These are phyloP conservation scores for Orius laevigatus DNA, from an alignment of 1,140 invertebrate species.

Conservation along the genomic window DNA sequence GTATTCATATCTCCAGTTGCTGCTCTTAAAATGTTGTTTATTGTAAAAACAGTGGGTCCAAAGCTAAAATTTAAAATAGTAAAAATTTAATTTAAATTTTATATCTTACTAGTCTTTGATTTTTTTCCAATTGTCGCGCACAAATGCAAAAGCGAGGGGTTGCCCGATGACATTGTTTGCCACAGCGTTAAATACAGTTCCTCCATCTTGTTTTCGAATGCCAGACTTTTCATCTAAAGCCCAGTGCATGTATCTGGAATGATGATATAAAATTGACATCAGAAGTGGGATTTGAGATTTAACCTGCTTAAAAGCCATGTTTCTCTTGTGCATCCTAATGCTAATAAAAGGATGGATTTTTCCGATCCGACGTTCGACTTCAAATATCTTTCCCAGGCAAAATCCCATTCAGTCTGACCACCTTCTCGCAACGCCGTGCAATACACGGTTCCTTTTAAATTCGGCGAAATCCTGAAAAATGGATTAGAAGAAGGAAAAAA, in stretches of 20 bases:
- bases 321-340: constrained; percentile 60
- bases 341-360: constrained; percentile 51
- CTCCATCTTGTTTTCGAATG: constrained; percentile 63
- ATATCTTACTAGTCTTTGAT: constrained; percentile 49
- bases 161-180: constrained; percentile 53
- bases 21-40: constrained; percentile 56
- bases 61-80: constrained; percentile 35
- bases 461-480: constrained; percentile 53
- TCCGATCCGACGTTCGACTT: constrained; percentile 57
- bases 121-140: constrained; percentile 47
- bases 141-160: constrained; percentile 53
- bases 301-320: constrained; percentile 55
- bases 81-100: constrained; percentile 1
- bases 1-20: constrained; percentile 53
- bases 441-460: constrained; percentile 62
- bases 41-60: constrained; percentile 45
- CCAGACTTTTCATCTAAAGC: constrained; percentile 48
- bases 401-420: constrained; percentile 66
- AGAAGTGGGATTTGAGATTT: background rate
- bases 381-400: constrained; percentile 58
- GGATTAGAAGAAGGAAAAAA: background rate
- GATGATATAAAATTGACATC: background rate
- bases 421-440: constrained; percentile 69
- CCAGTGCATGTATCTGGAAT: constrained; percentile 47
- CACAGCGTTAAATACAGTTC: constrained; percentile 52